Base-by-base conservation (phyloP, 1,140 invertebrate species). In the Helicorthomorpha holstii region DNA sequence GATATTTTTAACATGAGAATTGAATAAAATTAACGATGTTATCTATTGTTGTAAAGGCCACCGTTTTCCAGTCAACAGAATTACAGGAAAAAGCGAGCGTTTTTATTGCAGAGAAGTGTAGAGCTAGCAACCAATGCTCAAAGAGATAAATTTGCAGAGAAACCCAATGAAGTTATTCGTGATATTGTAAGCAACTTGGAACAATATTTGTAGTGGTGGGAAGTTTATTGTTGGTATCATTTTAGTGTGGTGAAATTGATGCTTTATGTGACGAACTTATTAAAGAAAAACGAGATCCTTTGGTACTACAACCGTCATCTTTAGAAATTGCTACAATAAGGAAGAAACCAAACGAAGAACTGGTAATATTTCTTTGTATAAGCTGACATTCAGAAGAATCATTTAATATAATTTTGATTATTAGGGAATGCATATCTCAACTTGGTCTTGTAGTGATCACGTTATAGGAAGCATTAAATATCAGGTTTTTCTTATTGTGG, bases 101-200 rank as follows among this genome's bases (percentile, higher is more conserved):
- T 79, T 58, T 72, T 93, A 49, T 69, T 93, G 50, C 79, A 82
- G 59, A 63, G 87, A 49, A 80, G 83, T 42, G 68, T 92, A 53
- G 83, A 89, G 66, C 80, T 93, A 66, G 83, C 87, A 7, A 88
- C 83, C 0, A 83, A 81, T 59, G 84, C 85, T 4, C 84, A 89
- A 63, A 71, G 85, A 44, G 89, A 90, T 65, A 77, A 81, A 58
- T 90, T 90, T 69, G 85, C 83, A 1, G 83, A 86, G 58, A 77
- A 79, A 58, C 81, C 83, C 12, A 76, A 84, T 49, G 73, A 79
- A 44, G 75, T 79, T 14, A 69, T 72, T 19, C 59, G 63, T 23
- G 61, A 63, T 56, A 61, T 56, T 38, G 68, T 69, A 57, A 59
- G 66, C 44, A 46, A 7, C 4, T 25, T 22, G 4, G 7, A 46